Evolutionary conservation across 2,888 invertebrate species (phyloP), one percentile per base, ranked within the genome.

Genomic region (Adineta ricciae): DNA sequence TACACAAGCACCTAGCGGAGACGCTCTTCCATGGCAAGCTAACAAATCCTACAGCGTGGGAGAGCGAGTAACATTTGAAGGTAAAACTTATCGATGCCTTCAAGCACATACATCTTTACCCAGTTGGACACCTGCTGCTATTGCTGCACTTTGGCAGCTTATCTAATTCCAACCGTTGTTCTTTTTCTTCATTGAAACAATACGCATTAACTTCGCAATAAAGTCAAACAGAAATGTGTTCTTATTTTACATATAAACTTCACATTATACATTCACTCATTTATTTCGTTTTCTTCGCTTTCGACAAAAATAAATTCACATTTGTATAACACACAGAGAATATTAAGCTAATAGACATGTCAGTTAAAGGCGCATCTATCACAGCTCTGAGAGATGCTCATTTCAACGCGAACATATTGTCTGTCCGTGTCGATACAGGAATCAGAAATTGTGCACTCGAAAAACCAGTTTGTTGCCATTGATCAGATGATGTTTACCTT

Each of bases 61-160:
- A n/a, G 41, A 78, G 0, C 8, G 11, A 41, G 78, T 78, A 1
- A 11, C 14, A 78, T 78, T 41, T 41, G 78, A 3, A 41, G 78
- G 78, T 9, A 78, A 41, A 41, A 41, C 41, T 0, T 78, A 78
- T 41, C 8, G 11, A 41, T 41, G 78, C 16, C 8, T 41, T 41
- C 78, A 78, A 41, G 5, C 78, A 78, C 78, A 78, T 41, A 78
- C 78, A 38, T 41, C 78, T 8, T 41, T 78, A 78, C 3, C 21
- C 3, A 24, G 4, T 41, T 78, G 78, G 78, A 78, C 78, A 78
- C 78, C 78, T 41, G 19, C 4, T n/a, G 32, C 41, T 24, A 41
- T 78, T 78, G 24, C 78, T 41, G 78, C 78, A 78, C 78, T 78
- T 38, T 78, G 78, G 78, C 78, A 78, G 14, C 78, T 11, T 41